Base-by-base conservation (phyloP, 2,888 invertebrate genomes). In the Andrena fulva region DNA sequence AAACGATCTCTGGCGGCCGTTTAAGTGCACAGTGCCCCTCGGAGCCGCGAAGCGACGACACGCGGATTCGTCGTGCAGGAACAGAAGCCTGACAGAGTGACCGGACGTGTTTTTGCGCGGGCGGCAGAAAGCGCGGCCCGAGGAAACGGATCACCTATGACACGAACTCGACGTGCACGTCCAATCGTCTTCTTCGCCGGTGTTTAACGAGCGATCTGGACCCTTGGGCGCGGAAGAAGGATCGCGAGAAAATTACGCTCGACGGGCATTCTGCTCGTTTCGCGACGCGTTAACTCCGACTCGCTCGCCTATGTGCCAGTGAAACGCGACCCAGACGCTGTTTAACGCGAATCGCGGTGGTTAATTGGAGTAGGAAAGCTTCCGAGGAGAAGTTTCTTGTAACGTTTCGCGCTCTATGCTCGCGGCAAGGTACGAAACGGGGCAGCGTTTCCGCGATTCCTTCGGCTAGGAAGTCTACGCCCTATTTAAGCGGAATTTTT, bases 141-240 rank as follows among this genome's bases (percentile, higher is more conserved):
- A 73, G 87, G 69, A 88, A 77, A 80, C 54, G 63, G 67, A 79
- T 75, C 72, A 31, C 71, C 42, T 71, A 71, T 52, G 77, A 72
- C 63, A 64, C 24, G 27, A 27, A 31, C 10, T 42, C 68, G 29
- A 27, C 54, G 29, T n/a, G 35, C 52, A 10, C 72, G 67, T 31
- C 52, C 52, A 16, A 59, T n/a, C 12, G 35, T 56, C 48, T 20
- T 72, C 60, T 8, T 31, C 3, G 24, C 1, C n/a, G 20, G 12
- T 33, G 66, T 68, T 78, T 54, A 42, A 62, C 78, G 29, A 60
- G 35, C 27, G 24, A 31, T 27, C 59, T 16, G 12, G n/a, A 48
- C 12, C 42, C 24, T 31, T 24, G 29, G 6, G 29, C 20, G 35
- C 16, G 60, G 29, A 60, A 42, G n/a, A 75, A 59, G 12, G 54